A percentile compares a stretch with the other conserved stretches of the same genome.
phyloP scores from a whole-genome alignment of 2,113 vertebrate genomes.

The Ochotona princeps region DNA sequence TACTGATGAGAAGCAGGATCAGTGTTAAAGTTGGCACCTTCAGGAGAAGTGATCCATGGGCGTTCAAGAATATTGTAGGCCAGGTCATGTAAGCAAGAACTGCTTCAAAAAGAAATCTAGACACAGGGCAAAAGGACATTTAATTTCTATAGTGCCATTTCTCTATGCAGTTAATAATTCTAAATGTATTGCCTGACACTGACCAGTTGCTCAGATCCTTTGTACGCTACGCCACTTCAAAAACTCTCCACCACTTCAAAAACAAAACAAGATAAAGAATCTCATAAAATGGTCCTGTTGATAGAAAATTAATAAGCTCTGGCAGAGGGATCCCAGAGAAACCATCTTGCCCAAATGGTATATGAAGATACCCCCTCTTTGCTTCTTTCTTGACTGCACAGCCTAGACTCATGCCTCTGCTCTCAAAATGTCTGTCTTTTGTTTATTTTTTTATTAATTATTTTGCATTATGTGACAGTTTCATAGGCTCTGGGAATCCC shows the following conservation, averaged over 20 bases:
- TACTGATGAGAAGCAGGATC: neutral
- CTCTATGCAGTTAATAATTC: neutral
- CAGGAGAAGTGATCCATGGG: neutral
- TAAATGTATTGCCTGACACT: neutral
- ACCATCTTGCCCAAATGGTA: neutral
- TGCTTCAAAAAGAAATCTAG: neutral
- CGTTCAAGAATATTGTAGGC: neutral
- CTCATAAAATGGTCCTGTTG: neutral
- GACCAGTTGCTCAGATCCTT: neutral
- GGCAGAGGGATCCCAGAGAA: neutral
- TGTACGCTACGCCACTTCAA: too few species aligned
- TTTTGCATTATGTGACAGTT: too few species aligned
- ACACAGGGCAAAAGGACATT: neutral
- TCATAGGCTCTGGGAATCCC: too few species aligned
- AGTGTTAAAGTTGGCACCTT: neutral
- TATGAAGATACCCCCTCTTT: neutral
- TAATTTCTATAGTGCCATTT: neutral
- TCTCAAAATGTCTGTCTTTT: neutral
- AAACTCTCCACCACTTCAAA: too few species aligned
- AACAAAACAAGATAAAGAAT: neutral
- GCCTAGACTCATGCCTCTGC: neutral
- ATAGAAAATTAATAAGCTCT: neutral
- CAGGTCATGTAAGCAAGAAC: neutral
- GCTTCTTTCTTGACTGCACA: neutral
- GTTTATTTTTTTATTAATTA: too few species aligned